Evolutionary conservation across 2,113 vertebrate species (phyloP), one percentile per base, ranked within the genome.

Genomic region (Otis tarda): DNA sequence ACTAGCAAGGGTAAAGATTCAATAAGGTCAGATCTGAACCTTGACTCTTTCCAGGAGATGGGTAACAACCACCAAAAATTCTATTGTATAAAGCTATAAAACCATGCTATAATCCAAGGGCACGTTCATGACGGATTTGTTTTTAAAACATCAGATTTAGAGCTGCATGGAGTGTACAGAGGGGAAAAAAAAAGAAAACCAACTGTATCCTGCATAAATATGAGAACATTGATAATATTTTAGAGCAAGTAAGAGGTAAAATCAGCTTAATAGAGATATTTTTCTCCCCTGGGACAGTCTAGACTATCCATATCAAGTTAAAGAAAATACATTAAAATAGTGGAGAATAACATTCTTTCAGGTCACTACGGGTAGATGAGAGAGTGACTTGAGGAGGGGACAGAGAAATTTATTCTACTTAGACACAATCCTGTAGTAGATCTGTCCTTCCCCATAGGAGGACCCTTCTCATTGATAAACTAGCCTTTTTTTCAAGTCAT

Each of bases 371-470:
- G 65, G 18, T 23, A 67, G 30, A 61, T 49, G 10, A 33, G 33
- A 69, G 47, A 65, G 5, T 4, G 23, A 41, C 30, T 5, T 78
- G 15, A 24, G 28, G 24, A 83, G 4, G 17, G 18, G 22, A 50
- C 24, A 63, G 21, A 61, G 25, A 84, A 24, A 59, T 45, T 25
- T 41, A 41, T 71, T 67, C 30, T 12, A 10, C 35, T 85, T 85
- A 86, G 22, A 53, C 21, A 50, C 49, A 55, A 23, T 50, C 19
- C 31, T 50, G 10, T 13, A 27, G 31, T 12, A 86, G 47, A 57
- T 23, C 4, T 61, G 52, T 82, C 56, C 57, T 43, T 64, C 18
- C 14, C 9, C 0, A 0, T 4, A 7, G 24, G 14, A 79, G 3
- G 6, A 70, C 12, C 24, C 19, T 60, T 60, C 61, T 65, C 24